These are phyloP conservation scores for Morpho deidamia DNA, from an alignment of 2,888 invertebrate genomes.

Conservation along the genomic window DNA sequence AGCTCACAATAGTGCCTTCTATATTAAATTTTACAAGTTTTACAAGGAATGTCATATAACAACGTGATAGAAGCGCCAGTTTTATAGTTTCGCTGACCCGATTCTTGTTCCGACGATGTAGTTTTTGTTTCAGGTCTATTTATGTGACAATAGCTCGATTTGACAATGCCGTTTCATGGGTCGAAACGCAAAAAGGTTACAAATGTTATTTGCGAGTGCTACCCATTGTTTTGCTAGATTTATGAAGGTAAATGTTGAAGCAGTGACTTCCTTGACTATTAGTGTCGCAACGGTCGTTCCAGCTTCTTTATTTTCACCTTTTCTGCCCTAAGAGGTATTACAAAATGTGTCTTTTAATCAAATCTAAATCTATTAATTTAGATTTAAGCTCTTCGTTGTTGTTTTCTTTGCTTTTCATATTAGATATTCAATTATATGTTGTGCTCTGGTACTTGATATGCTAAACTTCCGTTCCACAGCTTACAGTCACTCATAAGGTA, in stretches of 20 bases:
- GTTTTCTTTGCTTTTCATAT: no score
- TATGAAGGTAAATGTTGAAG: slow-evolving; percentile 9
- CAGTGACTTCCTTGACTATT: not conserved
- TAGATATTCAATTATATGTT: no score
- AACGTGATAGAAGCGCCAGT: slow-evolving; percentile 8
- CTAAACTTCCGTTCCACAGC: no score
- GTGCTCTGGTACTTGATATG: no score
- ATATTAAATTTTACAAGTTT: not conserved
- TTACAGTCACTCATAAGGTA: no score
- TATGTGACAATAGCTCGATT: slow-evolving; percentile 19
- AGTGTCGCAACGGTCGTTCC: not conserved
- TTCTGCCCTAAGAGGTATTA: not conserved
- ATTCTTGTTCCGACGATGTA: slow-evolving; percentile 15
- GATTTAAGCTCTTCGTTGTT: no score
- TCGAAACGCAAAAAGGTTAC: slow-evolving; percentile 14
- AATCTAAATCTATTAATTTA: no score
- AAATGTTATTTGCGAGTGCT: slow-evolving; percentile 5
- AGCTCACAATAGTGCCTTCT: no score
- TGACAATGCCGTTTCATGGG: slow-evolving; percentile 25
- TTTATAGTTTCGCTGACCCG: slow-evolving; percentile 19
- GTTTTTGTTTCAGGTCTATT: slow-evolving; percentile 25
- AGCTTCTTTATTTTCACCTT: slow-evolving; percentile 1
- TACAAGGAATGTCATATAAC: slow-evolving; percentile 2
- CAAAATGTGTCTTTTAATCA: not conserved
- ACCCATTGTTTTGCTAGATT: slow-evolving; percentile 10